These are phyloP conservation scores for Tigriopus japonicus DNA, from an alignment of 1,140 invertebrate genomes.

Conservation along the genomic window DNA sequence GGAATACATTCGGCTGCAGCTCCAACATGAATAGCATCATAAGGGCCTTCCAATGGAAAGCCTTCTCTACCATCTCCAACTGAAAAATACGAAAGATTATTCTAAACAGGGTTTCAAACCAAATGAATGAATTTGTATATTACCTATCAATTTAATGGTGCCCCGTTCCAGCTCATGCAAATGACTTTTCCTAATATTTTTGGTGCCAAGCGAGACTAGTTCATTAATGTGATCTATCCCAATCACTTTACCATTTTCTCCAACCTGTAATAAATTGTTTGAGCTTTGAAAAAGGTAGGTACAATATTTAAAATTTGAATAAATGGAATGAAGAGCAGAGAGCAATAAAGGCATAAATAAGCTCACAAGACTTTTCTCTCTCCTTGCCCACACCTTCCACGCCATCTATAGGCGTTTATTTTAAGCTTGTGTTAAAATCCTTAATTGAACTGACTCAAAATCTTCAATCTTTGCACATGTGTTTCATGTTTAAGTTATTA, in stretches of 20 bases:
- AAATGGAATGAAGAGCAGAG: too few relatives aligned
- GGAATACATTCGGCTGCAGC: constrained; percentile 64
- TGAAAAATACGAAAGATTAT: constrained; percentile 27
- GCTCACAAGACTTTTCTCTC: too few relatives aligned
- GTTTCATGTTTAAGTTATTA: too few relatives aligned
- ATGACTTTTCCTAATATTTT: constrained; percentile 58
- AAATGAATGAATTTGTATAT: constrained; percentile 18
- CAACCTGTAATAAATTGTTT: constrained; percentile 26
- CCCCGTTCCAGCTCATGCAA: constrained; percentile 41
- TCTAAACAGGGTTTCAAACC: too few relatives aligned
- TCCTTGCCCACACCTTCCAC: too few relatives aligned
- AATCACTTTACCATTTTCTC: constrained; percentile 48
- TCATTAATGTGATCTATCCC: constrained; percentile 86
- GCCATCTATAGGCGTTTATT: too few relatives aligned
- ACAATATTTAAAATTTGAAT: too few relatives aligned
- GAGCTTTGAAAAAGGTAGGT: too few relatives aligned
- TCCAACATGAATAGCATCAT: constrained; percentile 83
- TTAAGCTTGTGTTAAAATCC: too few relatives aligned
- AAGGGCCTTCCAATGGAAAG: constrained; percentile 48
- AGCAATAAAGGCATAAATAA: too few relatives aligned
- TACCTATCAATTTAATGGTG: constrained; percentile 47
- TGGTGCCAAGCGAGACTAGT: constrained; percentile 48
- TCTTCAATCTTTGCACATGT: too few relatives aligned
- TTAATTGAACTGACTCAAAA: too few relatives aligned
- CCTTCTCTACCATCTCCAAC: constrained; percentile 70